phyloP scores from a whole-genome alignment of 2,888 invertebrate species.

The Diaperis boleti region DNA sequence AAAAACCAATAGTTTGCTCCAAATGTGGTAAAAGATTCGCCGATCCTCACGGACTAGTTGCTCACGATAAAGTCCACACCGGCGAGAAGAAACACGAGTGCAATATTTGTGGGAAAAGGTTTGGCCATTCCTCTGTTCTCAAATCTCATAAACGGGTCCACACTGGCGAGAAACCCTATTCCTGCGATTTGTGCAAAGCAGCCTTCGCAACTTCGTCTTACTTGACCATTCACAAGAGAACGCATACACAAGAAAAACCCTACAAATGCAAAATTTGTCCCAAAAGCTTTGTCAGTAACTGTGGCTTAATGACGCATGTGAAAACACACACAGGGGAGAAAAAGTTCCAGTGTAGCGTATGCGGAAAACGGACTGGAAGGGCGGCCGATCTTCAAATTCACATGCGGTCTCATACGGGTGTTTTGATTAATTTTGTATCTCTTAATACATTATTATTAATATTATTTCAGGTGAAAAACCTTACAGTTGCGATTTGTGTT shows the following conservation, averaged over 20 bases:
- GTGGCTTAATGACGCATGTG: slow-evolving; percentile 59
- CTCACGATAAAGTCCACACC: slow-evolving; percentile 62
- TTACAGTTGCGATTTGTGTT: slow-evolving; percentile 60
- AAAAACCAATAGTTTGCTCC: slow-evolving; percentile 60
- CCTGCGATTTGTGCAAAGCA: slow-evolving; percentile 59
- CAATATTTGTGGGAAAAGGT: slow-evolving; percentile 59
- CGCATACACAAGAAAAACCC: slow-evolving; percentile 62
- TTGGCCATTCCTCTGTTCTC: slow-evolving; percentile 62
- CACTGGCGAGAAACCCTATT: slow-evolving; percentile 62
- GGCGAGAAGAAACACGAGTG: slow-evolving; percentile 62
- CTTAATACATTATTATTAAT: no score
- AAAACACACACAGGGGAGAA: slow-evolving; percentile 62
- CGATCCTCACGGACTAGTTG: slow-evolving; percentile 58
- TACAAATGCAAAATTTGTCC: slow-evolving; percentile 60
- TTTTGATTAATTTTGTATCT: slow-evolving; percentile 32
- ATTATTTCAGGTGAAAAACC: slow-evolving; percentile 60
- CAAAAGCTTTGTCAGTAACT: slow-evolving; percentile 61
- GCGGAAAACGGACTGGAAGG: slow-evolving; percentile 60
- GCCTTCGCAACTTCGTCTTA: slow-evolving; percentile 62
- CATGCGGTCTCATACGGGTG: slow-evolving; percentile 63
- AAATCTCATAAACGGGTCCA: slow-evolving; percentile 60
- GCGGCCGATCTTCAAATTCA: slow-evolving; percentile 61
- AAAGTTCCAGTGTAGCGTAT: slow-evolving; percentile 60
- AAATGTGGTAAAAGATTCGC: slow-evolving; percentile 61
- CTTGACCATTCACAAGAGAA: slow-evolving; percentile 61